Conservation (phyloP, 2,113 vertebrate species). For the Poeciliopsis turrubarensis region DNA sequence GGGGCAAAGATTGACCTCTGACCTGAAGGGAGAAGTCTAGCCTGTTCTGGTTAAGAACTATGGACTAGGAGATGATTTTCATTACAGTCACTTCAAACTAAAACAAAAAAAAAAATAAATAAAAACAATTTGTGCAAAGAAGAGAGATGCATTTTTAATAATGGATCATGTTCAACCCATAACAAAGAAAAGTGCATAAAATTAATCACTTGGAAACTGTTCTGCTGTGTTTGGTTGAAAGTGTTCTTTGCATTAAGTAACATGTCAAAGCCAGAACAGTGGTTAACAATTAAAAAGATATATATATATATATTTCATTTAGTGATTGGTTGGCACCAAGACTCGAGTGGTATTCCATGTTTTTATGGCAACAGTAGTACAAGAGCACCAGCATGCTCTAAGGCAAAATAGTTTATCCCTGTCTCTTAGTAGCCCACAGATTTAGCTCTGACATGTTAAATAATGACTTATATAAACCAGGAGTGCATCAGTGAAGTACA, state of each 20-base stretch:
- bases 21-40: not conserved
- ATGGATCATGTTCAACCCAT: conserved; percentile 61
- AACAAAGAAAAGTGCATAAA: conserved; percentile 53
- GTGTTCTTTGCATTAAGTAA: conserved; percentile 34
- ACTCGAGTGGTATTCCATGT: conserved; percentile 1
- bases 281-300: not conserved
- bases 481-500: conserved; percentile 56
- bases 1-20: not conserved
- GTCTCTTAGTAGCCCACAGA: conserved; percentile 7
- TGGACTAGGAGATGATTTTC: not conserved
- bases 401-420: conserved; percentile 2
- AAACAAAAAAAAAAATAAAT: not conserved
- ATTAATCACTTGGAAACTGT: conserved; percentile 43
- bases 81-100: not conserved
- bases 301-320: not conserved
- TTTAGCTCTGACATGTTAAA: conserved; percentile 48
- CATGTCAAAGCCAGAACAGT: conserved; percentile 32
- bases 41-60: not conserved
- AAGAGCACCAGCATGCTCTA: conserved; percentile 17
- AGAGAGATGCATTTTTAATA: conserved; percentile 65
- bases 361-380: conserved; percentile 8
- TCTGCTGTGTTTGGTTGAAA: conserved; percentile 41
- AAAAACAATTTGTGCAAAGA: conserved; percentile 44
- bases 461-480: conserved; percentile 28
- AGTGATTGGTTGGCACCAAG: conserved; percentile 6